Base-by-base conservation (phyloP, 2,797 vertebrate species). In the Eleutherodactylus coqui region DNA sequence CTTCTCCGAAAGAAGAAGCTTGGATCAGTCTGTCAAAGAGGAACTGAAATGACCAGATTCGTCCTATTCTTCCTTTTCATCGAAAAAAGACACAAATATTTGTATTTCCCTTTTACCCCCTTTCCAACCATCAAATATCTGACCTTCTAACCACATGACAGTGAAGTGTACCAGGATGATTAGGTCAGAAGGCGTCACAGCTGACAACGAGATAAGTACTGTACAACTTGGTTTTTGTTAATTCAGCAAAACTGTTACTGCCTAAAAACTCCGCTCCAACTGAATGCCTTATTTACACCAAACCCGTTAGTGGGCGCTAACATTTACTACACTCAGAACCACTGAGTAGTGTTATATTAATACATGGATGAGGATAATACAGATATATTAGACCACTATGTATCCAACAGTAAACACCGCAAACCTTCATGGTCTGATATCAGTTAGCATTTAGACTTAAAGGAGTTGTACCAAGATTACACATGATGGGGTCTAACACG, bases 11-110 rank as follows among this genome's bases (percentile, higher is more conserved):
- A 89, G 98, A 99, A 17, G 98, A 99, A 91, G 96, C 96, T 67
- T 99, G 98, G 98, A 95, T 99, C 91, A 97, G 95, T 0, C 92
- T 98, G 90, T 96, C 95, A 92, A 95, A 93, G 86, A 96, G 97
- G 90, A 94, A 90, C 82, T 96, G 93, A 92, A 89, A 85, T 27
- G 29, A 27, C 24, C 69, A 82, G 49, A 21, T 36, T 14, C 36
- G 19, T 21, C 24, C 32, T 27, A 24, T 19, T 38, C 11, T 36
- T 51, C 19, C 16, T n/a, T 27, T 58, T 78, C 70, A 29, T 8
- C 62, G 49, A 49, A 8, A 76, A 17, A 58, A 43, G 16, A 8
- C 51, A 38, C 38, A 43, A 41, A n/a, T 34, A 14, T 45, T 27
- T 45, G n/a, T 21, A 19, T 34, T 19, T 67, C 32, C 32, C 11